phyloP scores from a whole-genome alignment of 2,888 invertebrate species.

The Ennomos fuscantarius region DNA sequence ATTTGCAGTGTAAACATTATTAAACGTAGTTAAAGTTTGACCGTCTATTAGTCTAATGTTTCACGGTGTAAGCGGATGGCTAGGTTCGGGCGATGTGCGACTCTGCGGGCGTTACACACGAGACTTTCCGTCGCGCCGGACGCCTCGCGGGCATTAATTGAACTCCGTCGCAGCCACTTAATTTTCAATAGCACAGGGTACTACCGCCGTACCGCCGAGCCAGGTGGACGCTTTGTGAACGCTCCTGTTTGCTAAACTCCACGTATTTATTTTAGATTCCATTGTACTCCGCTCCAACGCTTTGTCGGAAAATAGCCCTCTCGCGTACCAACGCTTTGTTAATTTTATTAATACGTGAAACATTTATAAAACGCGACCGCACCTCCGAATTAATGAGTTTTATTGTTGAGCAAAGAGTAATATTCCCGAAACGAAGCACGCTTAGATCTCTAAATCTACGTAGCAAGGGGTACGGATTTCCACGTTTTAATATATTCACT shows the following conservation, averaged over 20 bases:
- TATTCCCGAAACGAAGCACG: constrained; percentile 72
- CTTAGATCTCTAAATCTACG: constrained; percentile 63
- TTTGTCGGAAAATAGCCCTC: constrained; percentile 81
- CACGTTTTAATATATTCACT: constrained; percentile 68
- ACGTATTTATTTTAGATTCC: constrained; percentile 84
- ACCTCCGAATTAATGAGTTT: constrained; percentile 81
- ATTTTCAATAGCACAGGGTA: constrained; percentile 65
- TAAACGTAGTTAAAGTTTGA: constrained; percentile 16
- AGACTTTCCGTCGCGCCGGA: constrained; percentile 46
- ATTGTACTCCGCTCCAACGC: constrained; percentile 77
- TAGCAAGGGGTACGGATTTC: constrained; percentile 56
- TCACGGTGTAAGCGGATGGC: background rate
- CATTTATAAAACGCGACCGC: constrained; percentile 83
- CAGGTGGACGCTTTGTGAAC: constrained; percentile 80
- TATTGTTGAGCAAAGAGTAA: constrained; percentile 80
- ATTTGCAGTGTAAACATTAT: constrained; percentile 1
- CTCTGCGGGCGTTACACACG: constrained; percentile 24
- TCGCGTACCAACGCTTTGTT: constrained; percentile 77
- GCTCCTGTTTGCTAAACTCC: constrained; percentile 80
- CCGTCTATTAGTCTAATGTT: constrained; percentile 3
- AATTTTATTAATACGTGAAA: constrained; percentile 85
- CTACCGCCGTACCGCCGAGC: constrained; percentile 39
- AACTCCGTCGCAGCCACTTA: constrained; percentile 71
- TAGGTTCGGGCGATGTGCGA: constrained; percentile 15
- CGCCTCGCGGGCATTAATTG: constrained; percentile 68